Base-by-base conservation (phyloP, 2,797 vertebrate species). In the Falco biarmicus region DNA sequence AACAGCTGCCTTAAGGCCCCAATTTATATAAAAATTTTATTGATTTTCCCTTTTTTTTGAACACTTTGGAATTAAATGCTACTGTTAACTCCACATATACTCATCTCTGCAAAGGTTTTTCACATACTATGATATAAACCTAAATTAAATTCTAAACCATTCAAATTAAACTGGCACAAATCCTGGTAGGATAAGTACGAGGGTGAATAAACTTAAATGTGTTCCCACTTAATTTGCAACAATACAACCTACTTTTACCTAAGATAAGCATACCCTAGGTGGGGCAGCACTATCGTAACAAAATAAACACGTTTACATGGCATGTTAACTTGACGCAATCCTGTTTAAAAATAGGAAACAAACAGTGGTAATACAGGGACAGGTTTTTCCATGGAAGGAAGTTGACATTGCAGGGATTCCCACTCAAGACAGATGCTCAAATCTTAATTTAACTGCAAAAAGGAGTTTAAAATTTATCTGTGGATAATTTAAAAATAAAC, bases 1-100 rank as follows among this genome's bases (percentile, higher is more conserved):
- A 96, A 94, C 15, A 87, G 87, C 47, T 92, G 82, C 92, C 94
- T 92, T 66, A 95, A 90, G 93, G 61, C 50, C 43, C 26, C 65
- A 78, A 83, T 94, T 94, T 91, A 85, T 91, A 96, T 93, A 43
- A 92, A 95, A 93, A 77, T 89, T 75, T 71, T 70, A 95, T 78
- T 45, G 31, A 92, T 85, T 90, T 86, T 68, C 41, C 64, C 64
- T 83, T 83, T 78, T 86, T 85, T 82, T 15, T 11, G 1, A 64
- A 79, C 45, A 76, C 89, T 95, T 95, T 68, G 24, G 73, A 95
- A 95, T 92, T 89, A 93, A 91, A 96, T 76, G 48, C 37, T 81
- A 60, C 75, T 89, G 89, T 88, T 90, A 93, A 60, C 47, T 84
- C 48, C 78, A 84, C 50, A 84, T 12, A 89, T 65, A 18, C 47